Evolutionary conservation across 2,113 vertebrate species (phyloP).

Genomic region (Zingel zingel): DNA sequence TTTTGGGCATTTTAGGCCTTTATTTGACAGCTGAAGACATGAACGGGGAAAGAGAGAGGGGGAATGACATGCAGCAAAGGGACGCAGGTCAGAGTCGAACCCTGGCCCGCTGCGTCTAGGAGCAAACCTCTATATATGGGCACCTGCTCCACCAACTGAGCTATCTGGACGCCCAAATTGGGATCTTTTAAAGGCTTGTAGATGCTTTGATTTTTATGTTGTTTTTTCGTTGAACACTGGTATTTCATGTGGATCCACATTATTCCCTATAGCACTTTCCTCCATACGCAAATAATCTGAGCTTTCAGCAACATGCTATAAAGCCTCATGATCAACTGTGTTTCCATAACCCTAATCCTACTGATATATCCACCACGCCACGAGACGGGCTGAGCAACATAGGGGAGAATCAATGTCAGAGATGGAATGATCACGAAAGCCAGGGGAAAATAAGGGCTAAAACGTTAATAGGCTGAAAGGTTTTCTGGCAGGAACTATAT

Average conservation of each 20-base stretch:
- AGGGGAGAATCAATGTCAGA: slow-evolving; percentile 54
- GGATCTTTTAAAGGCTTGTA: background rate
- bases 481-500: slow-evolving; percentile 69
- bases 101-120: no score
- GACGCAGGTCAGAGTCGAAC: no score
- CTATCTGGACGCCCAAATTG: no score
- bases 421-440: slow-evolving; percentile 35
- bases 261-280: background rate
- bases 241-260: background rate
- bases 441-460: slow-evolving; percentile 32
- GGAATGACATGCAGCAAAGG: no score
- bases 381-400: background rate
- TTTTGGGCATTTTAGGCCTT: no score
- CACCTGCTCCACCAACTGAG: no score
- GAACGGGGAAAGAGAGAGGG: no score
- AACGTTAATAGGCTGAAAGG: slow-evolving; percentile 71
- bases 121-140: no score
- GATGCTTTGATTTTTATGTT: background rate
- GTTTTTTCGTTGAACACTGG: slow-evolving; percentile 9
- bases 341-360: slow-evolving; percentile 23
- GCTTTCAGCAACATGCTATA: background rate
- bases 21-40: no score
- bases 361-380: slow-evolving; percentile 39
- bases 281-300: slow-evolving; percentile 4
- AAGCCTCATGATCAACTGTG: slow-evolving; percentile 20